Evolutionary conservation across 2,888 invertebrate species (phyloP), one percentile per base, ranked within the genome.

Genomic region (Conistra vaccinii): DNA sequence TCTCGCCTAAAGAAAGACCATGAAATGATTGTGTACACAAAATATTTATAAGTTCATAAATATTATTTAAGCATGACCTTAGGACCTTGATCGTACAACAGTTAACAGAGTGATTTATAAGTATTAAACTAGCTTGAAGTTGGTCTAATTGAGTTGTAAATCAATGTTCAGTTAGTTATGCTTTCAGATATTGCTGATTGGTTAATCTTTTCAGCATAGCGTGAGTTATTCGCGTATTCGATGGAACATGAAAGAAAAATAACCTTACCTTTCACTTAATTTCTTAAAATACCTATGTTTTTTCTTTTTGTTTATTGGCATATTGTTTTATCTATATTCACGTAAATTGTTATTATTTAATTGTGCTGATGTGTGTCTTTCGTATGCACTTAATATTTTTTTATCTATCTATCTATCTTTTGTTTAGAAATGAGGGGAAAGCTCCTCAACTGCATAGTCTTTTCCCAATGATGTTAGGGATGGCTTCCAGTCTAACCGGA

Each of bases 11-110:
- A 58, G 26, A 14, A 53, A 62, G 83, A 60, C 81, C 81, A 83
- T 81, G 81, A 83, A 73, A 68, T 67, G 48, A 76, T 58, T 58
- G 20, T 42, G 32, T 58, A 73, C 42, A 83, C 32, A 78, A 78
- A 70, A 83, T 73, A 60, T 83, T 83, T 73, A 69, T 57, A 14
- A 53, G 39, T 58, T 29, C 32, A 79, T 53, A 68, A 73, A 73
- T 67, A 73, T 69, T 73, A 29, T 73, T 71, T 23, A 39, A 20
- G 48, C 61, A n/a, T 62, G 83, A 78, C 72, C 66, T 61, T 10
- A 55, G 2, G 48, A 62, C 57, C 65, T 83, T 71, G 35, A 55
- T 66, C 17, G 69, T 7, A 14, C 9, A 20, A 45, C 45, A 67
- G 62, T 67, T 81, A 61, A 23, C 53, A 1, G 4, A 61, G 23